Base-by-base conservation (phyloP, 1,140 invertebrate species). In the Papilio machaon region DNA sequence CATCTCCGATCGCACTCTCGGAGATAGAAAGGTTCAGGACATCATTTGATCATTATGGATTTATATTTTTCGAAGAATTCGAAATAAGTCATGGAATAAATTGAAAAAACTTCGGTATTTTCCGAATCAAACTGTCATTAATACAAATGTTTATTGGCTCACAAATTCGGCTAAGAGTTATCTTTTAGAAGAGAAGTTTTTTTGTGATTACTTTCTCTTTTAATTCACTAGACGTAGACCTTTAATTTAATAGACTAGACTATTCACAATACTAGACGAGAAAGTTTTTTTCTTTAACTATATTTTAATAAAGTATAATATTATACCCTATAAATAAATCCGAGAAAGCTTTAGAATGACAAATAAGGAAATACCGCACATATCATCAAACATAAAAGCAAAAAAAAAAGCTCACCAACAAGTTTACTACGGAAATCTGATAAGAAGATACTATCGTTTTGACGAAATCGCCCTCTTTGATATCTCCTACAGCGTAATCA, bases 321-420 rank as follows among this genome's bases (percentile, higher is more conserved):
- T 35, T 15, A 13, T 30, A 30, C 60, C 17, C n/a, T 19, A 64
- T 30, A n/a, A 60, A 30, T 64, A 30, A 64, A 30, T 5, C 23
- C 10, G 64, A 38, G 30, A 70, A 70, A 70, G 64, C 30, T 7
- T 38, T 30, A n/a, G 17, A 19, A 30, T 43, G 13, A 60, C 49
- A 60, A 35, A 78, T 43, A 58, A 78, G 76, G 74, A 78, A 78
- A 13, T 78, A 38, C 17, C 76, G n/a, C 75, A 43, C 76, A 30
- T 52, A 75, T 54, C 78, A 76, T 82, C 82, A 82, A 79, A 82
- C 80, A 79, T 54, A 43, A 80, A 67, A 80, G 70, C 78, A 82
- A 76, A 76, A 70, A 84, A 80, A n/a, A 70, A 84, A 80, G 13
- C 38, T 46, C 46, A 76, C 60, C 73, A 78, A 81, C 80, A 80